These are phyloP conservation scores for Eriocheir sinensis DNA, from an alignment of 1,140 invertebrate species.

Conservation along the genomic window DNA sequence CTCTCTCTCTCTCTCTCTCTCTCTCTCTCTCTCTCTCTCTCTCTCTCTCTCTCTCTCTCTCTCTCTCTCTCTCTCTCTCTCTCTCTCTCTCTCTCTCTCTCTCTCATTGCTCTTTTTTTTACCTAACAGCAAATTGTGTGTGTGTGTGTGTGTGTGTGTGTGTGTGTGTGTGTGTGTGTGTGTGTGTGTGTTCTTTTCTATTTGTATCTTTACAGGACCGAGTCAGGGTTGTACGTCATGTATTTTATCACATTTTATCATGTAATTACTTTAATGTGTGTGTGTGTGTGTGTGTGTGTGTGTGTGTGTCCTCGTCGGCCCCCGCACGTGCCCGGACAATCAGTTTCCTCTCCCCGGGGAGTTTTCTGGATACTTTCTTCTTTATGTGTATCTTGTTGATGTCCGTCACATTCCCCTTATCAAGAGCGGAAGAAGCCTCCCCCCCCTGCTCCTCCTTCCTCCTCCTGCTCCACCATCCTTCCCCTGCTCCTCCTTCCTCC, in stretches of 20 bases:
- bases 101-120: no score
- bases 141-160: conserved; percentile 20
- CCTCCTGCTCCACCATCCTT: background rate
- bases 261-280: no score
- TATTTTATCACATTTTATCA: no score
- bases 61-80: no score
- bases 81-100: no score
- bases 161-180: background rate
- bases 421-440: background rate
- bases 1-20: background rate
- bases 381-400: background rate
- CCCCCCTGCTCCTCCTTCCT: background rate
- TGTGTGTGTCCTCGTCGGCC: background rate
- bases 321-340: background rate
- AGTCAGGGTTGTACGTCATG: no score
- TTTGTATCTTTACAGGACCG: background rate
- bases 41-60: no score
- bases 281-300: background rate
- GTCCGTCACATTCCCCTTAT: background rate
- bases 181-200: background rate
- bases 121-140: no score
- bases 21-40: background rate
- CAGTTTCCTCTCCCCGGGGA: background rate
- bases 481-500: background rate
- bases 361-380: background rate